Conservation (phyloP, 2,797 vertebrate species). For the Mastacembelus armatus region DNA sequence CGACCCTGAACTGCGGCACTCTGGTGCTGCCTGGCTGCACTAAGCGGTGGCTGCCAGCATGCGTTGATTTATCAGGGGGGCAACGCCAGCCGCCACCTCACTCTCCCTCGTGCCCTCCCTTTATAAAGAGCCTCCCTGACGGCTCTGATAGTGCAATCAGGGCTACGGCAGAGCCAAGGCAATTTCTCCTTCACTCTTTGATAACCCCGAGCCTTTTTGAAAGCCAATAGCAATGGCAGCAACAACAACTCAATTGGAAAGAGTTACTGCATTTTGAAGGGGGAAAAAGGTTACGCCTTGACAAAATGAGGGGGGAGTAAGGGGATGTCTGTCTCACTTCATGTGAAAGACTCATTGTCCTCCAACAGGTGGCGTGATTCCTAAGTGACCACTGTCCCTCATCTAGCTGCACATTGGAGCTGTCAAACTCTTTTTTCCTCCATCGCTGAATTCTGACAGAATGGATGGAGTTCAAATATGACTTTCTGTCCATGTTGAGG, state of each 20-base stretch:
- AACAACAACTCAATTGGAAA: slow-evolving; percentile 88
- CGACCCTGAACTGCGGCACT: slow-evolving; percentile 82
- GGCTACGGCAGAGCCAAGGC: slow-evolving; percentile 87
- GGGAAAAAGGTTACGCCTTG: slow-evolving; percentile 78
- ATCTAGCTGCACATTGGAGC: slow-evolving; percentile 26
- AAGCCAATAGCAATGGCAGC: slow-evolving; percentile 85
- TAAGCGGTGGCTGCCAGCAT: slow-evolving; percentile 80
- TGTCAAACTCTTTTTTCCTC: slow-evolving; percentile 38
- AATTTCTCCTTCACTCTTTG: slow-evolving; percentile 89
- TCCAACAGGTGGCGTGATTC: slow-evolving; percentile 79
- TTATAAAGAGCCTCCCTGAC: slow-evolving; percentile 88
- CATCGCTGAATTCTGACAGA: slow-evolving; percentile 55
- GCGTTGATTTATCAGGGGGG: slow-evolving; percentile 87
- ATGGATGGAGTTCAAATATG: slow-evolving; percentile 45
- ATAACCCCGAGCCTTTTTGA: slow-evolving; percentile 85
- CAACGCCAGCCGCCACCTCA: slow-evolving; percentile 83
- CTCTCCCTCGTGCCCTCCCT: slow-evolving; percentile 81
- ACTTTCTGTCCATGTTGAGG: slow-evolving; percentile 47
- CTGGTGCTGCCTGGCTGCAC: slow-evolving; percentile 82
- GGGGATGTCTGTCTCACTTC: slow-evolving; percentile 75
- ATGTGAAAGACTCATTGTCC: slow-evolving; percentile 76
- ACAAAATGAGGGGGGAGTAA: slow-evolving; percentile 78
- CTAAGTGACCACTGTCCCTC: slow-evolving; percentile 64
- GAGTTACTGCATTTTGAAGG: slow-evolving; percentile 82
- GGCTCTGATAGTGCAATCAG: slow-evolving; percentile 90